Conservation (phyloP, 2,113 vertebrate genomes). For the Osmerus mordax region DNA sequence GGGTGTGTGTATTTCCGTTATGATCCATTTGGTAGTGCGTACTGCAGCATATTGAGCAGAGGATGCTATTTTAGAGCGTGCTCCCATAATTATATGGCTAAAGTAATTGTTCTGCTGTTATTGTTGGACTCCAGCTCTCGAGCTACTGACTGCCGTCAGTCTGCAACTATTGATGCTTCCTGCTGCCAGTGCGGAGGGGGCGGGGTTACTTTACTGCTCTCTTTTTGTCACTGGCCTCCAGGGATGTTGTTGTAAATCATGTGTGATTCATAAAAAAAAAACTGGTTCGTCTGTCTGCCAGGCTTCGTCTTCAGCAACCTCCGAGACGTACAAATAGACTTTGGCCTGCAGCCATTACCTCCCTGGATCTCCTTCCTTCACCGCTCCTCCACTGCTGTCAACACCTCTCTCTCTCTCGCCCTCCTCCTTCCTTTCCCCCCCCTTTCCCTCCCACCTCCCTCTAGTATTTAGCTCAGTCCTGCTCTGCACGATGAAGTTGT, state of each 20-base stretch:
- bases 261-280: slow-evolving; percentile 64
- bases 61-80: slow-evolving; percentile 40
- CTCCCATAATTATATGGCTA: slow-evolving; percentile 43
- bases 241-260: slow-evolving; percentile 68
- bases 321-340: slow-evolving; percentile 64
- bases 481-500: slow-evolving; percentile 51
- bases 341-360: slow-evolving; percentile 71
- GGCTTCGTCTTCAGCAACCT: slow-evolving; percentile 59
- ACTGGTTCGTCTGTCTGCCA: slow-evolving; percentile 66
- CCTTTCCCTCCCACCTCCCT: slow-evolving; percentile 27
- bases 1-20: neutral
- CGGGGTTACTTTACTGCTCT: slow-evolving; percentile 41
- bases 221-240: slow-evolving; percentile 39
- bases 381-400: slow-evolving; percentile 54
- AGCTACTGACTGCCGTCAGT: slow-evolving; percentile 48
- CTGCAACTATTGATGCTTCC: slow-evolving; percentile 42
- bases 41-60: slow-evolving; percentile 28
- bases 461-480: slow-evolving; percentile 30
- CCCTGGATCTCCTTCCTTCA: slow-evolving; percentile 65
- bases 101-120: slow-evolving; percentile 50
- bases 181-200: slow-evolving; percentile 48
- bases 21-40: slow-evolving; percentile 10
- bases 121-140: slow-evolving; percentile 46
- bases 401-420: slow-evolving; percentile 43
- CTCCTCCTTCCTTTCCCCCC: neutral